Percentiles rank a stretch among this genome's conserved stretches.
Evolutionary conservation across 2,113 vertebrate species (phyloP).

Genomic region (Cavia aperea): DNA sequence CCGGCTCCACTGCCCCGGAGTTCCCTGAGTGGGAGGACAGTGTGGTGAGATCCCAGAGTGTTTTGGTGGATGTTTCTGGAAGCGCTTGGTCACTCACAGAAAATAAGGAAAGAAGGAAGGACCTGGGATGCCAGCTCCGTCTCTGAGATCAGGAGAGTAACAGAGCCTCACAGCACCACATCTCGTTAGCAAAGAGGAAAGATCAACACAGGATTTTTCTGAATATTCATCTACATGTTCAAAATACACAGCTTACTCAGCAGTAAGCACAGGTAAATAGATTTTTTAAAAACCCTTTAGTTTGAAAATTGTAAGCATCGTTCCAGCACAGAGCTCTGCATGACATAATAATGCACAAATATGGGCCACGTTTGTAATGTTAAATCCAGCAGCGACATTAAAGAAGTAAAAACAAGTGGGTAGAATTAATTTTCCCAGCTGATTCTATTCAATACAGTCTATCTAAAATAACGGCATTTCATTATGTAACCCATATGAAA

Average conservation of each 20-base stretch:
- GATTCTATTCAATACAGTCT: neutral
- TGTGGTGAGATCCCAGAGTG: rapidly evolving
- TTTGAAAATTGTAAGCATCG: neutral
- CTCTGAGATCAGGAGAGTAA: neutral
- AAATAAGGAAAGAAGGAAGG: neutral
- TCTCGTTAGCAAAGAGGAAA: neutral
- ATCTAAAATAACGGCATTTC: slow-evolving; percentile 12
- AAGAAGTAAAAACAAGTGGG: neutral
- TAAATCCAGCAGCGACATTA: neutral
- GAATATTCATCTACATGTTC: rapidly evolving
- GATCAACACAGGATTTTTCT: neutral
- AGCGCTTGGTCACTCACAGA: neutral
- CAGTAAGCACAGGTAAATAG: neutral
- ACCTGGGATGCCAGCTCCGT: neutral
- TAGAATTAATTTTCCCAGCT: slow-evolving; percentile 17
- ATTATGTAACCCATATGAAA: neutral
- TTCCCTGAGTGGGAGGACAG: neutral
- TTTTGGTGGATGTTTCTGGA: neutral
- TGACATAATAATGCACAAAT: neutral
- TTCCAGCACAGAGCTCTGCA: neutral
- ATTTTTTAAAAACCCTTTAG: neutral
- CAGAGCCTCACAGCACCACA: neutral
- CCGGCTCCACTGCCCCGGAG: neutral
- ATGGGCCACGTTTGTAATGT: neutral
- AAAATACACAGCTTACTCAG: neutral